Evolutionary conservation across 2,888 invertebrate genomes (phyloP), one percentile per base, ranked within the genome.

Genomic region (Hypena proboscidalis): DNA sequence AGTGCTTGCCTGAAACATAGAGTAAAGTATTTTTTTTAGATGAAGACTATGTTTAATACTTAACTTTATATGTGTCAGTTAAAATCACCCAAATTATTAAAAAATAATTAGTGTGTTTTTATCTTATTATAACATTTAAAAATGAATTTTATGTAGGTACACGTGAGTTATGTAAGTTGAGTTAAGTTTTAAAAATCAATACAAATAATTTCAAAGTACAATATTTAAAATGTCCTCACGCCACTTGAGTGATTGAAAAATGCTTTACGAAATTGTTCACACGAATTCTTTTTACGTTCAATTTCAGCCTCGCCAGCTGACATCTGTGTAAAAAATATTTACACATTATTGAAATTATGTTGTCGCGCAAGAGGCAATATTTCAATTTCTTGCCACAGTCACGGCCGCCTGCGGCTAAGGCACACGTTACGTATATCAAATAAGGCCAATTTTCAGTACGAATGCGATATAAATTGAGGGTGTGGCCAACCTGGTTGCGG

Each of bases 381-480:
- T 75, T 75, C 71, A 76, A 72, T 74, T 71, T 74, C 70, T 68
- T 58, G 67, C 65, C 71, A 66, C 60, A 76, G 73, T 74, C 74
- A 68, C 67, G 70, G 61, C 60, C 67, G 59, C 62, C 63, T 59
- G 66, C 60, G 50, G 54, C 61, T 43, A 46, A 70, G 65, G 65
- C 66, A 63, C 62, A 60, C 69, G 57, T 63, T 51, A 49, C 61
- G 63, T 10, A 20, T 71, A 69, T 71, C 79, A 81, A 85, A 84
- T 84, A 82, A 72, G 67, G 73, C 70, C 76, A 84, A 85, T 87
- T 85, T 80, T 75, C 72, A 71, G 67, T 70, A 69, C 74, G 83
- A 67, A 68, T 71, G 82, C 83, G 78, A 79, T 84, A 82, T 84
- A 85, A 82, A 87, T 83, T 77, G 78, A 79, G 74, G 71, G 63